Base-by-base conservation (phyloP, 2,888 invertebrate species). In the Xanthia togata region DNA sequence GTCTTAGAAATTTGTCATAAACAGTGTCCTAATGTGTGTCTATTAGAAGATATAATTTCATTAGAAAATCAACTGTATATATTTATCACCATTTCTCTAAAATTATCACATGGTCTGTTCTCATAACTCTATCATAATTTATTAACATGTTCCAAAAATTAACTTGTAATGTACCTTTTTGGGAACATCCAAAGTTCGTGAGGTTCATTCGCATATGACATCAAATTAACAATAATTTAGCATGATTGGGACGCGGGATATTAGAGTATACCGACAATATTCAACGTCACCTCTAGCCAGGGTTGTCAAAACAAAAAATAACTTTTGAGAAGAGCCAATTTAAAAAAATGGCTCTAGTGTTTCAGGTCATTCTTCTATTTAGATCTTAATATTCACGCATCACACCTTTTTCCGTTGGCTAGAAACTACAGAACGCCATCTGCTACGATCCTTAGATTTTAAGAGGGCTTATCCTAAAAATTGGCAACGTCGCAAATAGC, bases 191-290 rank as follows among this genome's bases (percentile, higher is more conserved):
- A 67, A 60, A 63, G 6, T 23, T 55, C 26, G 47, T 35, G 4
- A 38, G 38, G 38, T 53, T 78, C 57, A 67, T 57, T 70, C 55
- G 55, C 47, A 55, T 78, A 53, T 62, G 62, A 55, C 65, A 35
- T 63, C 38, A 47, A 78, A 73, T 78, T 71, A 78, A 71, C n/a
- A 74, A 69, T 62, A 57, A 53, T 63, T 79, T 68, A 57, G 65
- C 14, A 63, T 35, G 41, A 64, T 70, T 70, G 53, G 59, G 38
- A 50, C 23, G 38, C 26, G 26, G 44, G 9, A 26, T 70, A 63
- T 79, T 59, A 47, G 44, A 57, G 35, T 71, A 50, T 38, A 35
- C 68, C 26, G 6, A 50, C 38, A 50, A n/a, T 38, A 38, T 60
- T 50, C 4, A 31, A 44, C 26, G 4, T 17, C n/a, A 68, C 35